These are phyloP conservation scores for Stichopus chloronotus DNA, from an alignment of 35 echinoderm and acorn worm genomes.

Conservation along the genomic window DNA sequence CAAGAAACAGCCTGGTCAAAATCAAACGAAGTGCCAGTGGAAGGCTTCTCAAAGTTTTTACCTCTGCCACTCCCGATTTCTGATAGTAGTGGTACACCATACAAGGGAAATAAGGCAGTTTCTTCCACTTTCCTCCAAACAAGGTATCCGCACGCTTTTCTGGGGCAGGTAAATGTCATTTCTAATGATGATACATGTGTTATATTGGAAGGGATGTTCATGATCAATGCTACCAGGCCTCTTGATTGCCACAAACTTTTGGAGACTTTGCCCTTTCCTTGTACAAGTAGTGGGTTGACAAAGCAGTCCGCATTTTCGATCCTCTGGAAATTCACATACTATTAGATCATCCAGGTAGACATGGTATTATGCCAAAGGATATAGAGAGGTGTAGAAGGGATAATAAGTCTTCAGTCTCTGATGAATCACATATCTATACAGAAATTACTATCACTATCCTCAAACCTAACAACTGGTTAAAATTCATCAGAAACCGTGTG, in stretches of 20 bases:
- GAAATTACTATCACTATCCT: background rate
- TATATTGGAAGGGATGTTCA: slow-evolving; percentile 36
- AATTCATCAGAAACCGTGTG: no score
- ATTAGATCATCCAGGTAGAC: slow-evolving; percentile 55
- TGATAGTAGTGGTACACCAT: slow-evolving; percentile 35
- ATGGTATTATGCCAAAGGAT: no score
- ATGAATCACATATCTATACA: background rate
- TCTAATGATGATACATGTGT: no score
- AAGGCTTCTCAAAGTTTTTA: slow-evolving; percentile 45
- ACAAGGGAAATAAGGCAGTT: no score
- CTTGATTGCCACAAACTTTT: slow-evolving; percentile 28
- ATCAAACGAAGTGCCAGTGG: background rate
- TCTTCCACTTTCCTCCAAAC: no score
- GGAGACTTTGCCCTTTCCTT: slow-evolving; percentile 11
- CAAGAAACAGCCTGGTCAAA: slow-evolving; percentile 46
- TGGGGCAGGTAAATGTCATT: no score
- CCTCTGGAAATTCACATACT: slow-evolving; percentile 47
- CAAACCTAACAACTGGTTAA: slow-evolving; percentile 1
- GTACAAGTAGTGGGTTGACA: slow-evolving; percentile 20
- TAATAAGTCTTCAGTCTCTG: background rate
- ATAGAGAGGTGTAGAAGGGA: no score
- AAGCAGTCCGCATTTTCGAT: background rate
- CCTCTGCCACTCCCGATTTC: slow-evolving; percentile 49
- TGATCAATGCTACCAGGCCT: slow-evolving; percentile 28
- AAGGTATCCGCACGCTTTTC: no score